Conservation (phyloP, 2,888 invertebrate species). For the Volucella bombylans region DNA sequence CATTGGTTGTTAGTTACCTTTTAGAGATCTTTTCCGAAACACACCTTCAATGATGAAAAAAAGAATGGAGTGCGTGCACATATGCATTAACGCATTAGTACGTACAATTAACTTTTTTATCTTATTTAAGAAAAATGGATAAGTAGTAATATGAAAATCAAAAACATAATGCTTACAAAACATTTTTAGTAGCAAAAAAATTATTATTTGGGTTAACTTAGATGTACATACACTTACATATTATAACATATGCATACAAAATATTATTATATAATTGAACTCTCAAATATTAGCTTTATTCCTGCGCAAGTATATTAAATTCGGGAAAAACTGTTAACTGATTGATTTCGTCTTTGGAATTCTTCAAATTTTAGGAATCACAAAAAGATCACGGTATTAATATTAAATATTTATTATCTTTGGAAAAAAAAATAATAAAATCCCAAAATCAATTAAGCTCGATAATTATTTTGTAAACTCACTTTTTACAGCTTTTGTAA, state of each 20-base stretch:
- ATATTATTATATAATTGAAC: conserved; percentile 2
- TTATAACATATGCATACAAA: conserved; percentile 48
- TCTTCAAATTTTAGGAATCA: neutral
- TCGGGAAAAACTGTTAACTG: neutral
- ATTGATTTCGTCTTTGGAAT: neutral
- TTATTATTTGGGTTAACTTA: conserved; percentile 51
- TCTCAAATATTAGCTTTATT: neutral
- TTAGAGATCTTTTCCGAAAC: conserved; percentile 98
- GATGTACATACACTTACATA: conserved; percentile 48
- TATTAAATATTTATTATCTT: too few relatives aligned
- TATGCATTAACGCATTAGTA: conserved; percentile 83
- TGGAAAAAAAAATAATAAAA: too few relatives aligned
- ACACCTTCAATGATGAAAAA: conserved; percentile 87
- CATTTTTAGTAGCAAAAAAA: conserved; percentile 49
- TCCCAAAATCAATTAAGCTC: neutral
- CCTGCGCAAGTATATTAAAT: neutral
- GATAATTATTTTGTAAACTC: neutral
- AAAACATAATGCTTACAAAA: conserved; percentile 32
- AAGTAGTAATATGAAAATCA: conserved; percentile 49
- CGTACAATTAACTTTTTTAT: conserved; percentile 83
- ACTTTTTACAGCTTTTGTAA: neutral
- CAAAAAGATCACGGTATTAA: neutral
- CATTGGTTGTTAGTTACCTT: conserved; percentile 89
- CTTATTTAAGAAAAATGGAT: conserved; percentile 62
- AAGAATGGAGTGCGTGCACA: conserved; percentile 85